A percentile compares a stretch with the other conserved stretches of the same genome.
These are phyloP conservation scores for Hypselothyrea guttata DNA, from an alignment of 2,888 invertebrate genomes.

Conservation along the genomic window DNA sequence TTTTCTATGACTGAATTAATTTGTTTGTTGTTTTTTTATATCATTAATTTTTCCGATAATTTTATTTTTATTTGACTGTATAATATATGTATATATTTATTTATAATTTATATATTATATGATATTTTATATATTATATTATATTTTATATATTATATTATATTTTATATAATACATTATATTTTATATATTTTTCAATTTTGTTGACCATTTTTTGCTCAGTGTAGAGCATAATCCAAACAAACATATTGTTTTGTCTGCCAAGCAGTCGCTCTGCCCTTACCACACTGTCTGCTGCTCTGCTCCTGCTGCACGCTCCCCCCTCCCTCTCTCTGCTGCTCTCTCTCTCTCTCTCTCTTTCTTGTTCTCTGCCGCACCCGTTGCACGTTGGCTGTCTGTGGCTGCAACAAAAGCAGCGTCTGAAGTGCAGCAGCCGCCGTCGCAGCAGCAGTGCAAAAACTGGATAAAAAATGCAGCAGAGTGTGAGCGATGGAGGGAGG, in stretches of 20 bases:
- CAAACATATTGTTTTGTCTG: slow-evolving; percentile 78
- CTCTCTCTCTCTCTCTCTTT: slow-evolving; percentile 17
- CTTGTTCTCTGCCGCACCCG: slow-evolving; percentile 22
- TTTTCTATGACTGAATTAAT: no score
- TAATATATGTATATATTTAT: no score
- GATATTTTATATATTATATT: no score
- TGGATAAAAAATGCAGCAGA: slow-evolving; percentile 22
- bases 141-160: no score
- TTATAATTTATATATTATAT: no score
- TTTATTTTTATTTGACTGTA: no score
- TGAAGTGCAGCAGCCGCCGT: slow-evolving; percentile 66
- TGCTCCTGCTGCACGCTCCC: slow-evolving; percentile 11
- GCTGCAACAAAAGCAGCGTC: slow-evolving; percentile 69
- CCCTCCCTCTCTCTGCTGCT: slow-evolving; percentile 1
- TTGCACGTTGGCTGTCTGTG: slow-evolving; percentile 50
- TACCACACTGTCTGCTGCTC: no score
- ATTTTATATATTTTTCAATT: no score
- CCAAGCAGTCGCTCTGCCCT: slow-evolving; percentile 33
- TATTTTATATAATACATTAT: no score
- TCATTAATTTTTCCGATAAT: no score
- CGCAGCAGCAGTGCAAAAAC: slow-evolving; percentile 53
- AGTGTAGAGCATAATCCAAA: slow-evolving; percentile 69
- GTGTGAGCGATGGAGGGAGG: not conserved
- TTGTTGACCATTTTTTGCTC: not conserved
- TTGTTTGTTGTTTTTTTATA: no score